Evolutionary conservation across 2,888 invertebrate species (phyloP).

Genomic region (Acronicta psi): DNA sequence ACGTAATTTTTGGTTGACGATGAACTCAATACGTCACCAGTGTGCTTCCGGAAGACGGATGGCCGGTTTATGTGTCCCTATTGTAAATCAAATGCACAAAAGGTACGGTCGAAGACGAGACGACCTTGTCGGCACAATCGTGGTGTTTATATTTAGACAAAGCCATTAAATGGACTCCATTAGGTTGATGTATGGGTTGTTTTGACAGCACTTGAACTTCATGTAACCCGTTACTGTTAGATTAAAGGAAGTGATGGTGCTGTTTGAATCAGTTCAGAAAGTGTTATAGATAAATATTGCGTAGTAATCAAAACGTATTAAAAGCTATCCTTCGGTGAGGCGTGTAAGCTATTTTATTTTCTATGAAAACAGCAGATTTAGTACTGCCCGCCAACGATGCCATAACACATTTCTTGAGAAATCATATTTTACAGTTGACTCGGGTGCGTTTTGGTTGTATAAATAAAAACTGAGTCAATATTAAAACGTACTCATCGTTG

Average conservation of each 20-base stretch:
- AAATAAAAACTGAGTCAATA: constrained; percentile 43
- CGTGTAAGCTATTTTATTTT: constrained; percentile 61
- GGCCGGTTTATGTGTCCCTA: constrained; percentile 67
- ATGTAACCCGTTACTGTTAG: constrained; percentile 33
- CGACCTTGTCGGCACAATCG: constrained; percentile 66
- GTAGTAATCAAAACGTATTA: constrained; percentile 55
- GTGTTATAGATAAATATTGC: constrained; percentile 50
- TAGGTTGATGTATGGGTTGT: constrained; percentile 62
- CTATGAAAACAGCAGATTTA: constrained; percentile 30
- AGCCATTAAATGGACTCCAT: constrained; percentile 63
- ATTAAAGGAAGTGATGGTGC: constrained; percentile 53
- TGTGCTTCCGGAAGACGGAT: constrained; percentile 83
- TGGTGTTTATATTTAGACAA: constrained; percentile 63
- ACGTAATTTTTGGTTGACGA: constrained; percentile 85
- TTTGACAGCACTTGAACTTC: constrained; percentile 64
- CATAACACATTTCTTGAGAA: constrained; percentile 56
- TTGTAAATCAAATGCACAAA: constrained; percentile 69
- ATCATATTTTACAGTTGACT: constrained; percentile 40
- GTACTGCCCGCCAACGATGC: constrained; percentile 23
- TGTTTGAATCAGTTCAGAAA: constrained; percentile 42
- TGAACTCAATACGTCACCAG: constrained; percentile 85
- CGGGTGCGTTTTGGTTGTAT: constrained; percentile 7
- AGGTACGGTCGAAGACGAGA: constrained; percentile 67
- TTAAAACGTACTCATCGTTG: constrained; percentile 20
- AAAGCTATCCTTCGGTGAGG: constrained; percentile 49